phyloP scores from a whole-genome alignment of 2,888 invertebrate species.

The Andrena flavipes region DNA sequence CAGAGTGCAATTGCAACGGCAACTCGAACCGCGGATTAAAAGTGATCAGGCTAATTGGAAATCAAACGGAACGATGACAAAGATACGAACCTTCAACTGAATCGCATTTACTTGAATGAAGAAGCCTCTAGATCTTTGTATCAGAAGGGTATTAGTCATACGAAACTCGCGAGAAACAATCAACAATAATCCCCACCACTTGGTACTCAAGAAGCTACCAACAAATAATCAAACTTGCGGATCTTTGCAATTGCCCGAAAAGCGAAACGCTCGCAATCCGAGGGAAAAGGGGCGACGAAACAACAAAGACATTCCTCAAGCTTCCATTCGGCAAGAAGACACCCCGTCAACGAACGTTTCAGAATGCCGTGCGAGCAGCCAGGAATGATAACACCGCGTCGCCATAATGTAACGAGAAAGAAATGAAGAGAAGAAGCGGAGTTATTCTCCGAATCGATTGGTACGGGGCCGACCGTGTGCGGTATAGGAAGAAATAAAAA shows the following conservation, averaged over 20 bases:
- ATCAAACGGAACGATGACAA: neutral
- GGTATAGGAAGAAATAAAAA: conserved; percentile 46
- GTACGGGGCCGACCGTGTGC: neutral
- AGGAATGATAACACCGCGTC: conserved; percentile 13
- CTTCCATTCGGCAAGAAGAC: neutral
- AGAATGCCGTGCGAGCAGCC: conserved; percentile 1
- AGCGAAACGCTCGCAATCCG: neutral
- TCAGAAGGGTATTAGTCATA: neutral
- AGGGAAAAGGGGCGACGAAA: neutral
- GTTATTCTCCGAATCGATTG: conserved; percentile 35
- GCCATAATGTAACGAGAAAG: conserved; percentile 14
- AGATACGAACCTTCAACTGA: neutral
- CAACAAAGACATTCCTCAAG: neutral
- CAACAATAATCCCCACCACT: neutral
- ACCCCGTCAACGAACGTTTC: neutral
- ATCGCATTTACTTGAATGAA: too few species aligned
- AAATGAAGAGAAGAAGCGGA: conserved; percentile 9
- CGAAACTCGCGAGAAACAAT: neutral
- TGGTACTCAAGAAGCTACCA: neutral
- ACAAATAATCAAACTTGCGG: neutral
- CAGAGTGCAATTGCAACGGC: neutral
- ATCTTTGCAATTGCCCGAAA: neutral
- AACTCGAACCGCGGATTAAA: neutral
- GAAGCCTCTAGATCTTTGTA: too few species aligned
- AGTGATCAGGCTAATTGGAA: neutral